A percentile compares a stretch with the other conserved stretches of the same genome.
Evolutionary conservation across 92 coral and sea anemone genomes (phyloP).

Genomic region (Epizoanthus illoricatus): DNA sequence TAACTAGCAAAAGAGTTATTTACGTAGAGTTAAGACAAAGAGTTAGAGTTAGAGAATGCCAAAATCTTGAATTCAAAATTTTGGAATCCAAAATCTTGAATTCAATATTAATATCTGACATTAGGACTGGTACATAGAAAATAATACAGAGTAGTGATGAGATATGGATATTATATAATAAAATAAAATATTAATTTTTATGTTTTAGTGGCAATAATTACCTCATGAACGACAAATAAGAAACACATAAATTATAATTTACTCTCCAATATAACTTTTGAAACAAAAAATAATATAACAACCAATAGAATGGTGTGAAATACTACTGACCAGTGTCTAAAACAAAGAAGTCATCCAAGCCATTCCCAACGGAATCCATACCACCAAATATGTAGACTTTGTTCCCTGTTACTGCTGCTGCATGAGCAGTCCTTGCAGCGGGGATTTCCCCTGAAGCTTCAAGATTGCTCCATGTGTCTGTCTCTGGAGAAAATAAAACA

Average conservation of each 20-base stretch:
- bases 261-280: not conserved
- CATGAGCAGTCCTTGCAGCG: slow-evolving; percentile 85
- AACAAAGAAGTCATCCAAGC: slow-evolving; percentile 83
- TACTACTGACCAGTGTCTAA: slow-evolving; percentile 71
- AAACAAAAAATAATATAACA: not conserved
- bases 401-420: slow-evolving; percentile 70
- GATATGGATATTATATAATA: not conserved
- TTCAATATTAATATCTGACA: no score
- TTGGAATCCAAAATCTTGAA: no score
- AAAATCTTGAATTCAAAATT: no score
- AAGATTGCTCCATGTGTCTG: slow-evolving; percentile 68
- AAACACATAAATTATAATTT: not conserved
- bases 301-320: not conserved
- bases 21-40: no score
- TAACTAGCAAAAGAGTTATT: no score
- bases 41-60: no score
- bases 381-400: slow-evolving; percentile 87
- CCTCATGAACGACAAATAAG: not conserved
- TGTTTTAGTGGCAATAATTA: not conserved
- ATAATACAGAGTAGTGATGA: not conserved
- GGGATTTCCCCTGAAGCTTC: slow-evolving; percentile 71
- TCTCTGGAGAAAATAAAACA: slow-evolving; percentile 42
- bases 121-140: not conserved
- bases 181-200: not conserved
- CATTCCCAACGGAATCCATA: slow-evolving; percentile 81